Percentiles rank a stretch among this genome's conserved stretches.
Evolutionary conservation across 2,888 invertebrate species (phyloP).

Genomic region (Leptopilina myrica): DNA sequence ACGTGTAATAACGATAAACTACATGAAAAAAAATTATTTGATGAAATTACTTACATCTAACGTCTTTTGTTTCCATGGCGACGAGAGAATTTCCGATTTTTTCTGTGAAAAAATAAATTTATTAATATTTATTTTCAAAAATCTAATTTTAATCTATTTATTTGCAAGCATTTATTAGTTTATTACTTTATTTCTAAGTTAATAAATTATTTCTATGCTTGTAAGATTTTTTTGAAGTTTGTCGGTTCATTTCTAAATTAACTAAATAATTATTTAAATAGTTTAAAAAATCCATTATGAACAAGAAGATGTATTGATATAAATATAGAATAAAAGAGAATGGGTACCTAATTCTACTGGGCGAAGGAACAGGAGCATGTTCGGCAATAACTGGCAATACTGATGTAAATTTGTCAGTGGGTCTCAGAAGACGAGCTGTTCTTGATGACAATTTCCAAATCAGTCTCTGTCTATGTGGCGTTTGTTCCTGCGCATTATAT

Average conservation of each 20-base stretch:
- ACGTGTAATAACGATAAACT: slow-evolving; percentile 14
- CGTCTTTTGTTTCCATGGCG: slow-evolving; percentile 73
- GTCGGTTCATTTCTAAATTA: no score
- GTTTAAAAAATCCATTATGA: no score
- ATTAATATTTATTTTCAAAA: no score
- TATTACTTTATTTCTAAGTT: no score
- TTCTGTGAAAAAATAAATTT: slow-evolving; percentile 59
- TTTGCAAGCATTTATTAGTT: no score
- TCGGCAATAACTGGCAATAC: slow-evolving; percentile 87
- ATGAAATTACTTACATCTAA: slow-evolving; percentile 56
- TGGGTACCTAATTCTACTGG: slow-evolving; percentile 71
- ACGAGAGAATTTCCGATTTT: slow-evolving; percentile 71
- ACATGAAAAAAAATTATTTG: slow-evolving; percentile 2
- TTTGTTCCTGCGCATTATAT: slow-evolving; percentile 85
- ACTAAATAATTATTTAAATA: no score
- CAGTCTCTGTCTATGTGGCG: slow-evolving; percentile 84
- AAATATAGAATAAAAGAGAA: not conserved
- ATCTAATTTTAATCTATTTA: no score
- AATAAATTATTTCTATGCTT: no score
- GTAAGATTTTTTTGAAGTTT: no score
- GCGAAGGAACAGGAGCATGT: slow-evolving; percentile 77
- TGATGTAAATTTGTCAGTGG: slow-evolving; percentile 85
- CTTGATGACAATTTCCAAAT: slow-evolving; percentile 88
- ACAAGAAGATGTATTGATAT: no score
- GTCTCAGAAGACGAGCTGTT: slow-evolving; percentile 84